Percentiles rank a stretch among this genome's conserved stretches.
Evolutionary conservation across 2,888 invertebrate species (phyloP).

Genomic region (Luperina nickerlii): DNA sequence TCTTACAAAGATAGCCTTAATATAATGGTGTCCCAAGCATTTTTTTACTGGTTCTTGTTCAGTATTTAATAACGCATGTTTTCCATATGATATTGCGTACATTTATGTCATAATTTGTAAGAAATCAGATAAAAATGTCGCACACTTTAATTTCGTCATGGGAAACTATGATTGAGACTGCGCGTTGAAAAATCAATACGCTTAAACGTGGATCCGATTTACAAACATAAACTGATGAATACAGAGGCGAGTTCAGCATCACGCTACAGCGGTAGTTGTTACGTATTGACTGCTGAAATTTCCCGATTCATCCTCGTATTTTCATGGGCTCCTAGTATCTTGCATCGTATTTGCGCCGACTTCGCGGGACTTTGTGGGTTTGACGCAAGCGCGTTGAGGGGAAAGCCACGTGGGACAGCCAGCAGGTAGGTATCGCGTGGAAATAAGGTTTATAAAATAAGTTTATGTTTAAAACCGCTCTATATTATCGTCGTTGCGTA

Average conservation of each 20-base stretch:
- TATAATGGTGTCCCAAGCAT: neutral
- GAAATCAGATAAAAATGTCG: slow-evolving; percentile 5
- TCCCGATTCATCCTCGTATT: neutral
- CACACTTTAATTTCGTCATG: neutral
- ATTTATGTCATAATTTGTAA: slow-evolving; percentile 32
- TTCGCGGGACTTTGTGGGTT: neutral
- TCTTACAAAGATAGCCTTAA: neutral
- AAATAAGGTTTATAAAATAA: neutral
- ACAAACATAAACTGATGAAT: fast-evolving
- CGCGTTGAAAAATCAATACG: slow-evolving; percentile 19
- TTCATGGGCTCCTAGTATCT: slow-evolving; percentile 61
- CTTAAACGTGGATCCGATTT: neutral
- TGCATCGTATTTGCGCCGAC: slow-evolving; percentile 32
- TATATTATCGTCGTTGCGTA: too few relatives aligned
- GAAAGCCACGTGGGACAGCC: neutral
- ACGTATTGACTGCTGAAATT: slow-evolving; percentile 1
- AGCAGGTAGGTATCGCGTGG: neutral
- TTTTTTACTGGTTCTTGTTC: neutral
- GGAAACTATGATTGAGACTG: neutral
- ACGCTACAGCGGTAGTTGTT: neutral
- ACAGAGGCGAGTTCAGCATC: neutral
- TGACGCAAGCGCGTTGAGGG: slow-evolving; percentile 18
- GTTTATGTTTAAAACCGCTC: neutral
- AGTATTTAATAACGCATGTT: slow-evolving; percentile 1
- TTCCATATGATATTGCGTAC: neutral